phyloP scores from a whole-genome alignment of 2,888 invertebrate genomes.

The Beris chalybata region DNA sequence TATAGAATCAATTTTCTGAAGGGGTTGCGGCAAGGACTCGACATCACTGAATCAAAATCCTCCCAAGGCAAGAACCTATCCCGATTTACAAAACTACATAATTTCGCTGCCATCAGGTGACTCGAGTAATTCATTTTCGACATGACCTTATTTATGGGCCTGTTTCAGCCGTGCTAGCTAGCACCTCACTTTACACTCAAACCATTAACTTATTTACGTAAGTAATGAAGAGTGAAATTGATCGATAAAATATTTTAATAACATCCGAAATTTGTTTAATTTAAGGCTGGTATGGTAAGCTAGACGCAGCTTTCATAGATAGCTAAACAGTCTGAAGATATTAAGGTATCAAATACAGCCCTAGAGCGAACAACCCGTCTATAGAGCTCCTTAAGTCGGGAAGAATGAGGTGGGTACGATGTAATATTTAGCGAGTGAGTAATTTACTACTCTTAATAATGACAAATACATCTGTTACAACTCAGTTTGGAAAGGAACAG shows the following conservation, averaged over 20 bases:
- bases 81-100: slow-evolving; percentile 1
- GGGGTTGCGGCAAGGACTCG: too few relatives aligned
- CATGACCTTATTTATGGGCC: slow-evolving; percentile 14
- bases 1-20: too few relatives aligned
- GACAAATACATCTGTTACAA: slow-evolving; percentile 33
- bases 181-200: too few relatives aligned
- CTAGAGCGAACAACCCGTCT: not conserved
- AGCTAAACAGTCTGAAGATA: slow-evolving; percentile 1
- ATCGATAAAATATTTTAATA: slow-evolving; percentile 32
- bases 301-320: slow-evolving; percentile 3
- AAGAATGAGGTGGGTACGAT: slow-evolving; percentile 11
- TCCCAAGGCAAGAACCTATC: not conserved
- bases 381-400: not conserved
- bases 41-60: slow-evolving; percentile 19
- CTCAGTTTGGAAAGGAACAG: slow-evolving; percentile 17
- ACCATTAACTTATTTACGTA: not conserved
- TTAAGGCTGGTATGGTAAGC: slow-evolving; percentile 21
- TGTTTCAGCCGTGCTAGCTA: slow-evolving; percentile 3
- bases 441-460: slow-evolving; percentile 33
- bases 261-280: slow-evolving; percentile 16
- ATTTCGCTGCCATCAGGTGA: too few relatives aligned
- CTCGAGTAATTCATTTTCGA: slow-evolving; percentile 7
- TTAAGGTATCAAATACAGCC: not conserved
- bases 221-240: slow-evolving; percentile 32
- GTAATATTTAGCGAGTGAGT: slow-evolving; percentile 28